phyloP scores from a whole-genome alignment of 2,888 invertebrate genomes.

The Pristionchus arcanus region DNA sequence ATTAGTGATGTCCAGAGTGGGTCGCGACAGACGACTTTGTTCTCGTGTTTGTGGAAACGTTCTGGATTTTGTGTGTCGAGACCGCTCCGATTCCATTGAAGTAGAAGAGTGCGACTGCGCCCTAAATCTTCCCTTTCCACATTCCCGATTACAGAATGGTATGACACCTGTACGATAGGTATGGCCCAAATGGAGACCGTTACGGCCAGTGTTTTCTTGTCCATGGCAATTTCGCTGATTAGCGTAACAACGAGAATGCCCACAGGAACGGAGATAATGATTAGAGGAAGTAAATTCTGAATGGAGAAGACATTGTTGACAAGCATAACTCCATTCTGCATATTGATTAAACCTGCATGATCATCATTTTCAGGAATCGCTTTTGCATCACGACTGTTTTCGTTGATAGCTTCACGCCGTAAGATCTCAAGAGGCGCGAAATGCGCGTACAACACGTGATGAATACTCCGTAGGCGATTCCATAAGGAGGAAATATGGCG shows the following conservation, averaged over 20 bases:
- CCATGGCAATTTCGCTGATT: neutral
- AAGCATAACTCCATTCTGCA: too few relatives aligned
- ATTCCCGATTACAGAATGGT: too few relatives aligned
- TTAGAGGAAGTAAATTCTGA: neutral
- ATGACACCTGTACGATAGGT: neutral
- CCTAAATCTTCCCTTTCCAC: too few relatives aligned
- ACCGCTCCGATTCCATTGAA: neutral
- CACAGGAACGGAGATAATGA: neutral
- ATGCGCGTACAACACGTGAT: neutral
- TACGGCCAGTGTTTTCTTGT: neutral
- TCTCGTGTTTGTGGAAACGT: neutral
- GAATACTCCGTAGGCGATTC: neutral
- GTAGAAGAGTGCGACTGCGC: neutral
- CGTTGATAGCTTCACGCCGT: neutral
- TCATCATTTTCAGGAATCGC: neutral
- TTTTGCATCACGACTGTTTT: neutral
- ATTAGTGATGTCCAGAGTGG: too few relatives aligned
- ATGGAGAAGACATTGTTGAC: neutral
- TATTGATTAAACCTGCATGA: slow-evolving; percentile 25
- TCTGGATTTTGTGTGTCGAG: neutral
- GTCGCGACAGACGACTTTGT: neutral
- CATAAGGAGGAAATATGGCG: neutral
- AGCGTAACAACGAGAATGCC: neutral
- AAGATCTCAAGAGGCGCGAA: neutral
- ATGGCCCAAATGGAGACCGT: neutral